Base-by-base conservation (phyloP, 30 jellyfish, hydroid and myxozoan species). In the Turritopsis dohrnii region DNA sequence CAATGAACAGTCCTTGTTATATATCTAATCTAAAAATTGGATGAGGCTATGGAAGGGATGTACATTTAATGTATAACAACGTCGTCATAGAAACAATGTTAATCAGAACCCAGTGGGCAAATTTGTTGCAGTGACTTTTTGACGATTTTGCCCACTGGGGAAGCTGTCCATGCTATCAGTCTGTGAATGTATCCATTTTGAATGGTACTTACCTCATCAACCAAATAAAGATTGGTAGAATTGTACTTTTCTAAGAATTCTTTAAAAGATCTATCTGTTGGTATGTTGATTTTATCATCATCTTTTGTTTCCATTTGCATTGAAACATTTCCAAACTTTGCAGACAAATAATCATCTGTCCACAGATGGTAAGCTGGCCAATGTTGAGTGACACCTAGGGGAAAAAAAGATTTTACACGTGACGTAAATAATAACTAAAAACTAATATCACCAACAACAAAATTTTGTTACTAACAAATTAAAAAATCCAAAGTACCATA, bases 311-410 rank as follows among this genome's bases (percentile, higher is more conserved):
- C 96, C 96, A 89, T 89, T 9, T 26, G 75, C 83, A 89, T 72
- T 23, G 94, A 75, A 20, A 28, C 84, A 71, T 89, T 85, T 20
- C 96, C 96, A 76, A 84, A 89, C 19, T 84, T 84, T 54, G 81
- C 84, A 1, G 16, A 53, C 80, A 89, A 79, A 79, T 89, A 89
- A 26, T 85, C 91, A 66, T 89, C 96, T 1, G 94, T 89, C 96
- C 96, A 89, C 0, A 72, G 83, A 0, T 75, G 85, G 71, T 89
- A 89, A 19, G 96, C 96, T 53, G 96, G 96, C 96, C 96, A 89
- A 75, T 72, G 30, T 53, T 89, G 85, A 8, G 96, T 79, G 60
- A 72, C 94, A 21, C 96, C 96, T 89, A 28, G 13, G n/a, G 28
- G 4, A 19, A 13, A 41, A 41, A 41, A 41, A 16, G 8, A 26